Conservation (phyloP, 2,113 vertebrate species). For the Maccullochella peelii region DNA sequence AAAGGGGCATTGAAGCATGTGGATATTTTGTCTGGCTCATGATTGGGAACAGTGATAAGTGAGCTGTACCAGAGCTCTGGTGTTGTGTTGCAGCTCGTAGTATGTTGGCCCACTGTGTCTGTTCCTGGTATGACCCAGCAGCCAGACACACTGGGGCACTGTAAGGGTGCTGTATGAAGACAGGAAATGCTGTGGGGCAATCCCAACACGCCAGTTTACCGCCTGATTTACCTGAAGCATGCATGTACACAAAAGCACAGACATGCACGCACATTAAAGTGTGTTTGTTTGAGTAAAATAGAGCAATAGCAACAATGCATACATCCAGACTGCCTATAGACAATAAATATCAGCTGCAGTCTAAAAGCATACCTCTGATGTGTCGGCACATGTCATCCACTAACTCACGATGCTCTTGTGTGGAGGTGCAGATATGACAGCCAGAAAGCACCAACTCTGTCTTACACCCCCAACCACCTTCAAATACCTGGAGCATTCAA, state of each 20-base stretch:
- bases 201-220: constrained; percentile 23
- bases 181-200: constrained; percentile 25
- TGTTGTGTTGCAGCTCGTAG: constrained; percentile 21
- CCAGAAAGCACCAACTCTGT: constrained; percentile 16
- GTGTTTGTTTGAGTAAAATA: neutral
- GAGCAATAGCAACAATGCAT: neutral
- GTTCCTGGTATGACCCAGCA: constrained; percentile 18
- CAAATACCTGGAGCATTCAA: constrained; percentile 24
- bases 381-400: constrained; percentile 49
- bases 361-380: constrained; percentile 25
- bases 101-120: neutral
- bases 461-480: constrained; percentile 29
- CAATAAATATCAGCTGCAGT: neutral
- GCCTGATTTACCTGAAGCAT: neutral
- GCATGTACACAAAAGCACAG: neutral
- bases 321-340: neutral
- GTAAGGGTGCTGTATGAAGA: constrained; percentile 31
- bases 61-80: constrained; percentile 28
- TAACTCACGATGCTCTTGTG: constrained; percentile 3
- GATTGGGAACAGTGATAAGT: neutral
- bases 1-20: neutral
- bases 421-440: constrained; percentile 27
- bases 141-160: constrained; percentile 32
- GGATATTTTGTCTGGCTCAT: neutral
- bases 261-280: neutral